Percentiles rank a stretch among this genome's conserved stretches.
phyloP scores from a whole-genome alignment of 30 jellyfish, hydroid and myxozoan species.

The Nemopilema nomurai region DNA sequence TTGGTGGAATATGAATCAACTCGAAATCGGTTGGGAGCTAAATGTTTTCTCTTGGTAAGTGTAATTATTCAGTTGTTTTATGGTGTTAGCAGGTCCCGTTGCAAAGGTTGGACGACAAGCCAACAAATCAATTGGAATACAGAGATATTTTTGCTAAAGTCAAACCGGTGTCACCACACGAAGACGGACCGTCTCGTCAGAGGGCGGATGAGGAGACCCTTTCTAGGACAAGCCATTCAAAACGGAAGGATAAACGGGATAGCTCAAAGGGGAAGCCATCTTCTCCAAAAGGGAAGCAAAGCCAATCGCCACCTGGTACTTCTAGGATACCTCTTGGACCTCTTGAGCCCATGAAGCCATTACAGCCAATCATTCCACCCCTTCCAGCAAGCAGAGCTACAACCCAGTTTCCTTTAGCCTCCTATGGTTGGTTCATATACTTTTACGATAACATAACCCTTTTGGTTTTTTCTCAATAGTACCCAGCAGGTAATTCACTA shows the following conservation, averaged over 20 bases:
- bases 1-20: no score
- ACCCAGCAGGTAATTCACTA: no score
- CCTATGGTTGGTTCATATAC: no score
- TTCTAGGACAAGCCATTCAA: slow-evolving; percentile 43
- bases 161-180: slow-evolving; percentile 17
- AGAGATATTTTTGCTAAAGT: slow-evolving; percentile 52
- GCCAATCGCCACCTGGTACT: neutral
- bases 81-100: slow-evolving; percentile 6
- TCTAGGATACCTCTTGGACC: slow-evolving; percentile 44
- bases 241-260: slow-evolving; percentile 40
- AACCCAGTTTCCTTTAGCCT: slow-evolving; percentile 5
- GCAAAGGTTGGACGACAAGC: slow-evolving; percentile 36
- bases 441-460: no score
- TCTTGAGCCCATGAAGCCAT: slow-evolving; percentile 65
- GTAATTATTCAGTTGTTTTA: no score
- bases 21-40: no score
- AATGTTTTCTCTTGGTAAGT: no score
- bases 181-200: slow-evolving; percentile 2
- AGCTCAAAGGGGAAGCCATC: slow-evolving; percentile 22
- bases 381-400: slow-evolving; percentile 36
- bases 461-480: no score
- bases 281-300: slow-evolving; percentile 32
- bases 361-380: slow-evolving; percentile 63
- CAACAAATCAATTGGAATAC: slow-evolving; percentile 46
- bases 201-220: slow-evolving; percentile 40